Conservation (phyloP, 2,113 vertebrate genomes). For the Peromyscus polionotus region DNA sequence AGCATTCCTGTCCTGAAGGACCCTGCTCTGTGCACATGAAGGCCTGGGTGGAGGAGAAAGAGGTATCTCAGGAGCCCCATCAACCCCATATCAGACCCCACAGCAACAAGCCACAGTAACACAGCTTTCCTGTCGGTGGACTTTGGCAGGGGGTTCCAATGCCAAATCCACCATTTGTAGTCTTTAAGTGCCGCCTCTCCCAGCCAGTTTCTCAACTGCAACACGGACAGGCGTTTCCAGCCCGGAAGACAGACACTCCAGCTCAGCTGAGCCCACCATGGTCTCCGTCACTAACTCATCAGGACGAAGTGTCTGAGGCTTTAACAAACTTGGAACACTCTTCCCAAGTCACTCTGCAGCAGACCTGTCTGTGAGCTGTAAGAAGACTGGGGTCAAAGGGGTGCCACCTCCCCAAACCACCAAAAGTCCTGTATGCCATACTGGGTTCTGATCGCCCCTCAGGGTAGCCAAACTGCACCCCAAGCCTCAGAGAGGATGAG, state of each 20-base stretch:
- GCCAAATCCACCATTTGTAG: background rate
- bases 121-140: background rate
- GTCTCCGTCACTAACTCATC: too few species aligned
- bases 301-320: background rate
- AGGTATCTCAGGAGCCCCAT: background rate
- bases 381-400: accelerated
- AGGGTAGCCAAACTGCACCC: background rate
- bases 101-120: background rate
- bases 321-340: background rate
- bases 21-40: background rate
- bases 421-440: background rate
- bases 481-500: background rate
- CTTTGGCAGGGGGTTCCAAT: accelerated
- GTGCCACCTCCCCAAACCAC: background rate
- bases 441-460: background rate
- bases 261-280: accelerated
- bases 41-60: background rate
- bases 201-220: background rate
- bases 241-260: background rate
- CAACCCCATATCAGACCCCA: background rate
- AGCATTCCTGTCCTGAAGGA: background rate
- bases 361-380: too few species aligned
- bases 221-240: background rate
- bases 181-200: background rate
- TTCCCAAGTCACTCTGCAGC: background rate